Base-by-base conservation (phyloP, 1,140 invertebrate genomes). In the Riptortus pedestris region DNA sequence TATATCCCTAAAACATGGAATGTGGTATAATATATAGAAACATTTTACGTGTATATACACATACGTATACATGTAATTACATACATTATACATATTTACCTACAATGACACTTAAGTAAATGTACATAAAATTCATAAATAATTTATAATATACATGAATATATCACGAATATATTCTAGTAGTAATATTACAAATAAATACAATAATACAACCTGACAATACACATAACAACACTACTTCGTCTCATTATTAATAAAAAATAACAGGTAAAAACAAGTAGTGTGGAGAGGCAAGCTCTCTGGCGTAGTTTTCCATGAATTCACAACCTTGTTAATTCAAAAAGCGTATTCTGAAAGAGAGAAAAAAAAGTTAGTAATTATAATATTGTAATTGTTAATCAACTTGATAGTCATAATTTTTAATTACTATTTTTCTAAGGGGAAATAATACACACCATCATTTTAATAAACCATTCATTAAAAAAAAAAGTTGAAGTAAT, bases 181-280 rank as follows among this genome's bases (percentile, higher is more conserved):
- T 22, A 47, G 22, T 18, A 47, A 47, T 47, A 47, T 47, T 47
- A 47, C 45, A 47, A 47, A 47, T 47, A 47, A 47, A 47, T 47
- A 47, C 45, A 47, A 47, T 22, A 47, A 47, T 47, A 47, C 45
- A 47, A 47, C 45, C 45, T 47, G 45, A 47, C 22, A 47, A 20
- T n/a, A 47, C 18, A 22, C 22, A 47, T 47, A n/a, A 47, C 45
- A 47, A 47, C 45, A 9, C 45, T 47, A 47, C 45, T 47, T 47
- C 22, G 45, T 47, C 45, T 47, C 45, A 47, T 47, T 47, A 47
- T 47, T 47, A 47, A 47, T 20, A 47, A 4, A 22, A 47, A 47
- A 47, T 47, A 47, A 47, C 22, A 20, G 45, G 45, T 47, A 47
- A 47, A 47, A 47, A 47, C 18, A 47, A 47, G 45, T 47, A 47